These are phyloP conservation scores for Stigmatopora argus DNA, from an alignment of 2,113 vertebrate species.

Conservation along the genomic window DNA sequence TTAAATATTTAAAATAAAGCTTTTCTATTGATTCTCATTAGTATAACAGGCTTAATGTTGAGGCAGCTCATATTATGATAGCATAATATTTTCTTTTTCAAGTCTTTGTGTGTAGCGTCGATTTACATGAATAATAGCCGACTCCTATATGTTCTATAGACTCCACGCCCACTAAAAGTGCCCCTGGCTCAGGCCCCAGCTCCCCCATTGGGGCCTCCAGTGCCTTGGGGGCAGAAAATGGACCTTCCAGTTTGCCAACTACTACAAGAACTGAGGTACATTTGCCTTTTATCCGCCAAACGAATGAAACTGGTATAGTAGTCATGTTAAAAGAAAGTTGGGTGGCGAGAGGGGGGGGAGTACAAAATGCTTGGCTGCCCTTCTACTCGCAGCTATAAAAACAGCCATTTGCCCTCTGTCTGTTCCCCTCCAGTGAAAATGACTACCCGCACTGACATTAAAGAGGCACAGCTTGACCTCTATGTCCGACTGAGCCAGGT, in stretches of 20 bases:
- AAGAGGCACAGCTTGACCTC: conserved; percentile 45
- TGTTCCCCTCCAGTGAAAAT: conserved; percentile 51
- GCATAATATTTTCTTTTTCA: conserved; percentile 13
- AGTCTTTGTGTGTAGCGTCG: conserved; percentile 19
- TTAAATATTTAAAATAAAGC: not conserved
- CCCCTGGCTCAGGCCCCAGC: conserved; percentile 89
- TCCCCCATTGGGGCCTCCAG: conserved; percentile 88
- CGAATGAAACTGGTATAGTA: not conserved
- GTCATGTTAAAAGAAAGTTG: conserved; percentile 25
- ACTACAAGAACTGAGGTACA: conserved; percentile 87
- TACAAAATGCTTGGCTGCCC: conserved; percentile 15
- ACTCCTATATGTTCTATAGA: conserved; percentile 70
- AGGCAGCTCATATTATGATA: not conserved
- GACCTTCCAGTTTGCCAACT: conserved; percentile 78
- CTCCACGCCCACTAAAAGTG: conserved; percentile 85
- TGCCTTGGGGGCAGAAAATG: conserved; percentile 83
- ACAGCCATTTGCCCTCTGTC: conserved; percentile 45
- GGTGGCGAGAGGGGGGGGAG: not conserved
- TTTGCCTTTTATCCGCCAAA: conserved; percentile 18
- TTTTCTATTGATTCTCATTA: not conserved
- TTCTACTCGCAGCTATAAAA: conserved; percentile 56
- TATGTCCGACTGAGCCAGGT: conserved; percentile 27
- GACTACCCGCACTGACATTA: conserved; percentile 45
- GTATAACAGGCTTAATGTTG: not conserved
- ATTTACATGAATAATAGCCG: conserved; percentile 31